A percentile compares a stretch with the other conserved stretches of the same genome.
These are phyloP conservation scores for Centroberyx gerrardi DNA, from an alignment of 2,797 vertebrate species.

Conservation along the genomic window DNA sequence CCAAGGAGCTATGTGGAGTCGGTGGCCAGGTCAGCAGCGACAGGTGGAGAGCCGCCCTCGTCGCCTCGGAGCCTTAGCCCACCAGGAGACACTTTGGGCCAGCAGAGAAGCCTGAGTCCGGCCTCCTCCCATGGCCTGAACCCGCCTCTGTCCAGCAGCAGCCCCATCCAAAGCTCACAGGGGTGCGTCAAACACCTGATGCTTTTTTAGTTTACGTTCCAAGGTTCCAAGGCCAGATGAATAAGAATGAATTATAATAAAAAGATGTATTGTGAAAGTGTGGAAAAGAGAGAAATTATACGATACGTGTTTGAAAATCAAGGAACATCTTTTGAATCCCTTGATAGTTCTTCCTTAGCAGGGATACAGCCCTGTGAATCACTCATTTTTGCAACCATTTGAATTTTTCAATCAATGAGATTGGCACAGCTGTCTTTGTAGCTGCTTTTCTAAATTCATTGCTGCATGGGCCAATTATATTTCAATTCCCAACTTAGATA, in stretches of 20 bases:
- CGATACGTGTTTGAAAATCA: too few species aligned
- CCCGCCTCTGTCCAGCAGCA: constrained; percentile 93
- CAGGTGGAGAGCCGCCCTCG: constrained; percentile 71
- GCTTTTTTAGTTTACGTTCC: not conserved
- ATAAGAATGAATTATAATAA: not conserved
- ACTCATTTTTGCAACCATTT: too few species aligned
- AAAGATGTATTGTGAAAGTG: not conserved
- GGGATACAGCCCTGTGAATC: too few species aligned
- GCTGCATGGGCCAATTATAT: too few species aligned
- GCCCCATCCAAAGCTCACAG: constrained; percentile 90
- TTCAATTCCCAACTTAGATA: too few species aligned
- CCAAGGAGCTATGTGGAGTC: constrained; percentile 97
- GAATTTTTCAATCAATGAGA: too few species aligned
- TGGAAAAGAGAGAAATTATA: too few species aligned
- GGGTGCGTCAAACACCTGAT: constrained; percentile 82
- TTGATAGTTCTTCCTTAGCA: too few species aligned
- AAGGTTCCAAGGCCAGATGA: not conserved
- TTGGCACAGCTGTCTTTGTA: too few species aligned
- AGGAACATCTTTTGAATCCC: too few species aligned
- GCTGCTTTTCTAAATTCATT: too few species aligned
- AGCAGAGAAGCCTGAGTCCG: constrained; percentile 81
- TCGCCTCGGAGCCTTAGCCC: constrained; percentile 67
- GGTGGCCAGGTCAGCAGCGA: constrained; percentile 89
- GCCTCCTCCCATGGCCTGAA: constrained; percentile 82
- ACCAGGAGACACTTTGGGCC: constrained; percentile 73